Conservation (phyloP, 2,113 vertebrate species). For the Apeltes quadracus region DNA sequence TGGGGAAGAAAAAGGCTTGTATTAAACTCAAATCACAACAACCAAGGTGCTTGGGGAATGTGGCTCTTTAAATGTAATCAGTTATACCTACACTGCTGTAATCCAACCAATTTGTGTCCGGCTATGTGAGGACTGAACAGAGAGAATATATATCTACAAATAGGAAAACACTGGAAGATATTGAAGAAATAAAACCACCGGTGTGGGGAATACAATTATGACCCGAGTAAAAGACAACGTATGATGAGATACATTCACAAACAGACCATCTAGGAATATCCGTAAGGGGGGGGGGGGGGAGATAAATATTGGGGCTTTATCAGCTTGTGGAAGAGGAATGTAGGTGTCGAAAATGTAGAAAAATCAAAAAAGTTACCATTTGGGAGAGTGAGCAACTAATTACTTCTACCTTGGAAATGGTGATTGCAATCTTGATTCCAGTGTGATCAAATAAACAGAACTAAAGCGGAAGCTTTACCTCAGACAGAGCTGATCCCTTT, state of each 20-base stretch:
- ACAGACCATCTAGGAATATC: background rate
- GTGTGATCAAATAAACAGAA: background rate
- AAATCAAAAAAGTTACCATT: background rate
- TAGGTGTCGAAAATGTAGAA: background rate
- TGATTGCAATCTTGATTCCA: slow-evolving; percentile 9
- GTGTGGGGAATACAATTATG: background rate
- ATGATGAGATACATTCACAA: background rate
- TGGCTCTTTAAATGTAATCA: background rate
- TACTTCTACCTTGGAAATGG: background rate
- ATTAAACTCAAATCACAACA: background rate
- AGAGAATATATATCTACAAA: background rate
- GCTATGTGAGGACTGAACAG: background rate
- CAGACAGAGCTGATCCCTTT: slow-evolving; percentile 8
- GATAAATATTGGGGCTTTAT: background rate
- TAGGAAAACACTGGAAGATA: background rate
- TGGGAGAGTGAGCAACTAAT: slow-evolving; percentile 3
- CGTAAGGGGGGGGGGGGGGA: no score
- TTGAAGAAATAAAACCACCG: background rate
- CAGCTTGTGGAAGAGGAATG: background rate
- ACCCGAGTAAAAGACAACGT: background rate
- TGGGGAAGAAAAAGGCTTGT: background rate
- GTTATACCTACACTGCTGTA: background rate
- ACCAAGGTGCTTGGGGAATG: background rate
- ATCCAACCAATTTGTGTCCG: background rate
- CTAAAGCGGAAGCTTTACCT: background rate